Evolutionary conservation across 2,888 invertebrate genomes (phyloP).

Genomic region (Exocentrus adspersus): DNA sequence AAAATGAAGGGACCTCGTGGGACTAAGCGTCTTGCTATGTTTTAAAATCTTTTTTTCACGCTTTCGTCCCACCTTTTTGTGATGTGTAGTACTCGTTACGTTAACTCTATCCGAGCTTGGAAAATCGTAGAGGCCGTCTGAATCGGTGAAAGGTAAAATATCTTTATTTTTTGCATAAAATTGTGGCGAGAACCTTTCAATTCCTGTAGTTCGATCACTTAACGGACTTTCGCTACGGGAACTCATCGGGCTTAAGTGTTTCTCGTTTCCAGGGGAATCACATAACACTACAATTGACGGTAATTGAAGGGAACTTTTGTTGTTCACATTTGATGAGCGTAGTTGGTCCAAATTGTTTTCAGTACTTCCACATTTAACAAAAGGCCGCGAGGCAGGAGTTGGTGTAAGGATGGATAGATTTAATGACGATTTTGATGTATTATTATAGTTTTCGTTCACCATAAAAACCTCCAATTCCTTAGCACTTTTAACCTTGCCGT

Average conservation of each 20-base stretch:
- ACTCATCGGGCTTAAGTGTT: slow-evolving; percentile 74
- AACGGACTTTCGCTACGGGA: slow-evolving; percentile 82
- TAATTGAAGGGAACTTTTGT: slow-evolving; percentile 67
- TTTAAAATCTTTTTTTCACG: slow-evolving; percentile 68
- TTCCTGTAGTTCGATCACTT: slow-evolving; percentile 74
- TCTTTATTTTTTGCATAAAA: slow-evolving; percentile 75
- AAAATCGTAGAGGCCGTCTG: slow-evolving; percentile 82
- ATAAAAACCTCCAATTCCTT: slow-evolving; percentile 69
- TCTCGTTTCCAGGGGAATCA: slow-evolving; percentile 58
- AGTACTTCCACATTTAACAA: slow-evolving; percentile 69
- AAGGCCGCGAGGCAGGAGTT: slow-evolving; percentile 64
- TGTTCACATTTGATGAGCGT: slow-evolving; percentile 43
- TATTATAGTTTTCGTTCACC: slow-evolving; percentile 61
- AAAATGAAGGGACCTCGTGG: slow-evolving; percentile 63
- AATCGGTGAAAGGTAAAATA: slow-evolving; percentile 77
- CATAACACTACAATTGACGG: slow-evolving; percentile 71
- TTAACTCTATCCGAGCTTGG: slow-evolving; percentile 77
- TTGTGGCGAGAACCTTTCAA: slow-evolving; percentile 76
- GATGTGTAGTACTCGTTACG: slow-evolving; percentile 61
- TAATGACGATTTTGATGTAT: slow-evolving; percentile 60
- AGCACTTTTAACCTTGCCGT: slow-evolving; percentile 74
- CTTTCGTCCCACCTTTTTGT: slow-evolving; percentile 72
- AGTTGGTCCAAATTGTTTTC: slow-evolving; percentile 66
- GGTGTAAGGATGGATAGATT: slow-evolving; percentile 62
- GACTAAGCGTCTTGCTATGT: slow-evolving; percentile 65